These are phyloP conservation scores for Oscarella lobularis DNA, from an alignment of 37 sponge, comb jelly and placozoan species.

Conservation along the genomic window DNA sequence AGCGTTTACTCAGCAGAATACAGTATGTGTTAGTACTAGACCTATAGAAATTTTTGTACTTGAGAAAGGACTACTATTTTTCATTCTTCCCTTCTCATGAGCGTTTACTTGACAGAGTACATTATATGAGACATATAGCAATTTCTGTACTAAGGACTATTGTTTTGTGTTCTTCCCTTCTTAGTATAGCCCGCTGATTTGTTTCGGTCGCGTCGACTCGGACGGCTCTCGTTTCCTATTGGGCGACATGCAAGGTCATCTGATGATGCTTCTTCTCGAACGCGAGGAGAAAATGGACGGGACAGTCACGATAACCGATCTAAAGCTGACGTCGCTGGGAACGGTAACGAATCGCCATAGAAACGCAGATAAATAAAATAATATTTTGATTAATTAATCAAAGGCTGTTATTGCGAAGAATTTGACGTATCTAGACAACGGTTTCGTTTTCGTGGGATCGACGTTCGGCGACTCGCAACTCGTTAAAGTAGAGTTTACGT, in stretches of 20 bases:
- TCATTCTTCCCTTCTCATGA: too few species aligned
- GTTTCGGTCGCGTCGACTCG: neutral
- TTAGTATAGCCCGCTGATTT: too few species aligned
- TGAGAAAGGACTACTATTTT: too few species aligned
- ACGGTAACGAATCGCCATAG: too few species aligned
- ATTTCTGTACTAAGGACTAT: too few species aligned
- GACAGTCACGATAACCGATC: neutral
- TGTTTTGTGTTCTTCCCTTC: too few species aligned
- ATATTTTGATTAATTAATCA: neutral
- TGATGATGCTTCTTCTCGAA: constrained; percentile 73
- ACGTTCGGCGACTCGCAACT: constrained; percentile 74
- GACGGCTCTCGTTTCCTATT: constrained; percentile 42
- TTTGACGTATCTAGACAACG: constrained; percentile 83
- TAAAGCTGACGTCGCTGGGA: neutral
- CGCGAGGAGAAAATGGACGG: constrained; percentile 22
- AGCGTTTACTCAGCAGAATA: too few species aligned
- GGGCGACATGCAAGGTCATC: constrained; percentile 62
- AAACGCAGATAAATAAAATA: too few species aligned
- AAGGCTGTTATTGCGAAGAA: constrained; percentile 29
- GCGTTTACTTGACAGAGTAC: too few species aligned
- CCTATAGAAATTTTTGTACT: too few species aligned
- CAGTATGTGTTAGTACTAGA: too few species aligned
- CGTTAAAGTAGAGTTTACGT: constrained; percentile 48
- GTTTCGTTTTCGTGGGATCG: constrained; percentile 79
- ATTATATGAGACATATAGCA: too few species aligned